Conservation (phyloP, 1,140 invertebrate genomes). For the Medauroidea extradentata region DNA sequence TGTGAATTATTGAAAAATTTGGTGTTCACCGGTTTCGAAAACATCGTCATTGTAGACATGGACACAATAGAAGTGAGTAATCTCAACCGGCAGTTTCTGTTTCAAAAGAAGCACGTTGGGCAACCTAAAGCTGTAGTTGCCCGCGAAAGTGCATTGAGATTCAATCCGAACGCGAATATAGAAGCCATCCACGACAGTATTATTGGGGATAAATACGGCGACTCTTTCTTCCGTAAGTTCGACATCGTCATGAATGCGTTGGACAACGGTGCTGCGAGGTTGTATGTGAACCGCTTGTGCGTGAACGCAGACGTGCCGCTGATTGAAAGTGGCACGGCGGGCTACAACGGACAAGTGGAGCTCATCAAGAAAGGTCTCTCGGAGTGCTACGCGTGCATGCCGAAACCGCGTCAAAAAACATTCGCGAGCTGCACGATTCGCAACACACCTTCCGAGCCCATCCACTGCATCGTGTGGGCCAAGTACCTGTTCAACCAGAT, state of each 20-base stretch:
- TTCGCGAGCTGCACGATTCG: slow-evolving; percentile 98
- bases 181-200: slow-evolving; percentile 90
- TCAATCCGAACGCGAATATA: slow-evolving; percentile 86
- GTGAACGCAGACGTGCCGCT: slow-evolving; percentile 89
- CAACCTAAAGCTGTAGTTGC: slow-evolving; percentile 92
- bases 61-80: slow-evolving; percentile 99
- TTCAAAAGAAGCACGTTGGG: slow-evolving; percentile 96
- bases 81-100: slow-evolving; percentile 96
- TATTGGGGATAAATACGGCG: slow-evolving; percentile 87
- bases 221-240: slow-evolving; percentile 91
- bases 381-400: slow-evolving; percentile 96
- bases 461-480: slow-evolving; percentile 99
- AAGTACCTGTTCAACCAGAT: slow-evolving; percentile 99
- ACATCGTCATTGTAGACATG: slow-evolving; percentile 97
- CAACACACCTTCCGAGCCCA: slow-evolving; percentile 98
- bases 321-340: slow-evolving; percentile 95
- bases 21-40: slow-evolving; percentile 86
- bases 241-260: slow-evolving; percentile 93
- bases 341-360: slow-evolving; percentile 92
- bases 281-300: slow-evolving; percentile 99
- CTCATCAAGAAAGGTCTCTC: slow-evolving; percentile 83
- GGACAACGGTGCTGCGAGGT: slow-evolving; percentile 93
- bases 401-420: slow-evolving; percentile 85
- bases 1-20: slow-evolving; percentile 98
- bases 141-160: slow-evolving; percentile 79